Evolutionary conservation across 2,888 invertebrate species (phyloP).

Genomic region (Sympetrum striolatum): DNA sequence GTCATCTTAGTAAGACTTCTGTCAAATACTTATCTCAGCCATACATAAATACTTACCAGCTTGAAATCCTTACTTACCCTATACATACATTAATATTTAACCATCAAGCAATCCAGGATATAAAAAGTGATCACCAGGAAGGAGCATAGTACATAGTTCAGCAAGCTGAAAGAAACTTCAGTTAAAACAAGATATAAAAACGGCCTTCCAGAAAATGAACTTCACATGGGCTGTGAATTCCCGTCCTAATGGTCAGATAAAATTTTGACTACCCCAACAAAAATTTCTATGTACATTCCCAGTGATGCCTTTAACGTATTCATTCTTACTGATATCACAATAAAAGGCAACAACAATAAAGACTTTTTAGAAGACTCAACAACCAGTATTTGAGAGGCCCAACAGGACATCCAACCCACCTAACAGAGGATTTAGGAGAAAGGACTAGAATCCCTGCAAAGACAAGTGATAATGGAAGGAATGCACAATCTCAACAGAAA

Average conservation of each 20-base stretch:
- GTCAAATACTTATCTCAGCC: no score
- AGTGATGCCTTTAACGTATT: conserved; percentile 14
- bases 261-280: conserved; percentile 28
- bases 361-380: neutral
- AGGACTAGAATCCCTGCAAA: neutral
- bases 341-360: neutral
- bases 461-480: neutral
- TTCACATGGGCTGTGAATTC: neutral
- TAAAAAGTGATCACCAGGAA: neutral
- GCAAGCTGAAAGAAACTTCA: neutral
- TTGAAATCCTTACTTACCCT: conserved; percentile 5
- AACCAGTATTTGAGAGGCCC: neutral
- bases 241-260: neutral
- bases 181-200: neutral
- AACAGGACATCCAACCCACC: neutral
- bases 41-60: neutral
- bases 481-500: neutral
- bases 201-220: neutral
- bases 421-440: neutral
- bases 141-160: neutral
- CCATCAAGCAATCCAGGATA: neutral
- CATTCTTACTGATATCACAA: conserved; percentile 27
- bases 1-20: no score
- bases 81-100: neutral
- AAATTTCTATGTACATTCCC: neutral